Evolutionary conservation across 2,888 invertebrate genomes (phyloP), one percentile per base, ranked within the genome.

Genomic region (Pterostichus madidus): DNA sequence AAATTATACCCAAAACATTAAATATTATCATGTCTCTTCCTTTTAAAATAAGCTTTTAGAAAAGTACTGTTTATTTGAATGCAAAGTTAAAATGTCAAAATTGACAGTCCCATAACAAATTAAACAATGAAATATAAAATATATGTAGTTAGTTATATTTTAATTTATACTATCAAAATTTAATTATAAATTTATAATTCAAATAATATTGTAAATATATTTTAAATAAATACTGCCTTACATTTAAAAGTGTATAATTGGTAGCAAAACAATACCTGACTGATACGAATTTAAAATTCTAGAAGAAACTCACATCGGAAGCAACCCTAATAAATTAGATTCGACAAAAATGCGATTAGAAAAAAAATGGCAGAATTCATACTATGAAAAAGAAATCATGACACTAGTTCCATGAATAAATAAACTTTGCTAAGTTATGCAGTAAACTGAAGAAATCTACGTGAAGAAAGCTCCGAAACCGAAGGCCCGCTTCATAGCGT

Each of bases 401-500:
- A 71, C 15, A 4, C 15, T 44, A 44, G 44, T 44, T 68, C 15
- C 39, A 17, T 68, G 35, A 44, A 71, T 71, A 71, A 71, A 71
- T 71, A 71, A 44, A 35, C 24, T 24, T 17, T 32, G 24, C 68
- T 71, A 71, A 44, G 17, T 71, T 71, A 71, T 44, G 31, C 32
- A 17, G 44, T 44, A 44, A n/a, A 39, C 68, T 6, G 64, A 6
- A n/a, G 17, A 17, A 5, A 11, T n/a, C 35, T 83, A 84, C 71
- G 84, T 83, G 83, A 93, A 91, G 89, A 94, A 94, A 24, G 94
- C 93, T 35, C 97, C 97, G 88, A 96, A 98, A 68, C 98, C 98
- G 89, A 98, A 98, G 0, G 96, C 95, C 84, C 96, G 93, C 89
- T 97, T 98, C 90, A 99, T 98, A 86, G 97, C 94, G 87, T 97